Base-by-base conservation (phyloP, 2,113 vertebrate species). In the Oncorhynchus clarkii region DNA sequence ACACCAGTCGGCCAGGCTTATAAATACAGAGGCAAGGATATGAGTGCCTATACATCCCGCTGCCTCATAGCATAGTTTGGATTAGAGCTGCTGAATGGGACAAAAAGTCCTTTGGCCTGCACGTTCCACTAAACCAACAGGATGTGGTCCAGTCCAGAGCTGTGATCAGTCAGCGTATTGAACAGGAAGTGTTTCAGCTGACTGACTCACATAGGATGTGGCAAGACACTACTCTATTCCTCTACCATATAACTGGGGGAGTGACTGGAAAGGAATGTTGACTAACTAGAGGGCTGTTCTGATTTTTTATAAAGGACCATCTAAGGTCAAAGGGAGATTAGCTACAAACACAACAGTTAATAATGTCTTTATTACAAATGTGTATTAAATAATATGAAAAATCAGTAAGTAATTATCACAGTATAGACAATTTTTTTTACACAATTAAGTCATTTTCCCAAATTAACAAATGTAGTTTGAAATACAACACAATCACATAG, bases 351-450 rank as follows among this genome's bases (percentile, higher is more conserved):
- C 59, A 39, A 34, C 13, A 68, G 39, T 77, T 54, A 54, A n/a
- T 79, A 1, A 13, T 71, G 45, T 74, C 81, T 92, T 90, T 90
- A 92, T 93, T 92, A 94, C 91, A 94, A 93, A 91, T 88, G 85
- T 81, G 87, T 93, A 93, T 94, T 94, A 94, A 94, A 94, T 94
- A 92, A 92, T 91, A 92, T 82, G 84, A 88, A 89, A 93, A 84
- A 84, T 89, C 90, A 67, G 87, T 73, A 85, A 80, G 57, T 84
- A 83, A 90, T 89, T 87, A 90, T 90, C 86, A 88, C 87, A 89
- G 84, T 91, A 45, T 45, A 85, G 82, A 82, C n/a, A n/a, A n/a
- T n/a, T 84, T 73, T 64, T 82, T 82, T 87, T 78, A 84, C 3
- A 54, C 80, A 77, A 45, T 88, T 78, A 77, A 73, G 77, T 80